Percentiles rank a stretch among this genome's conserved stretches.
Conservation (phyloP, 2,888 invertebrate genomes). For the Thecophora atra region DNA sequence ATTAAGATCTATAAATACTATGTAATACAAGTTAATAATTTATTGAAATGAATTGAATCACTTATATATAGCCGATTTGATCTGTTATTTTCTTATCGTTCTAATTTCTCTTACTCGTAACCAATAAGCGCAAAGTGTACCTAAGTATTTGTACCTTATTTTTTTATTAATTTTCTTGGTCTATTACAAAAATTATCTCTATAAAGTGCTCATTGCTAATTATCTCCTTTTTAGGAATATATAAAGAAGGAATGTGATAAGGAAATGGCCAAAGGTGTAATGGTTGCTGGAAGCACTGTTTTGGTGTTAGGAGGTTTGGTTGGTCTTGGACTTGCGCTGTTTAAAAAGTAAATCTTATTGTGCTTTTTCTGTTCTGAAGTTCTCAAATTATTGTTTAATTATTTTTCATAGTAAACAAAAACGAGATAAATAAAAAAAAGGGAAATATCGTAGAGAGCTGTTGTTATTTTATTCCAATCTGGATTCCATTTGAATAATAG, state of each 20-base stretch:
- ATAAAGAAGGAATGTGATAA: slow-evolving; percentile 92
- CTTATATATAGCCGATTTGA: too few species aligned
- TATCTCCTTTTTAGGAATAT: slow-evolving; percentile 69
- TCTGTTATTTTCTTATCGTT: too few species aligned
- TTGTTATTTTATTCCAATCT: slow-evolving; percentile 32
- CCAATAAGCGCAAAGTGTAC: too few species aligned
- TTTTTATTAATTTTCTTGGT: too few species aligned
- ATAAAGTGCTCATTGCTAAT: not conserved
- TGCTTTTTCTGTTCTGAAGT: slow-evolving; percentile 9
- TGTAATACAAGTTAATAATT: too few species aligned
- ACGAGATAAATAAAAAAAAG: slow-evolving; percentile 54
- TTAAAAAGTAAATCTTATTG: slow-evolving; percentile 67
- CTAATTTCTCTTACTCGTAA: too few species aligned
- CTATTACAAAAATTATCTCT: too few species aligned
- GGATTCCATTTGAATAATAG: slow-evolving; percentile 24
- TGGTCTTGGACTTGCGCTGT: slow-evolving; percentile 83
- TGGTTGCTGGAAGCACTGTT: slow-evolving; percentile 88
- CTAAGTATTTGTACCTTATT: too few species aligned
- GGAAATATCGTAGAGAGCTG: slow-evolving; percentile 17
- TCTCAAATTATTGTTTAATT: slow-evolving; percentile 37
- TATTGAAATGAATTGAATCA: too few species aligned
- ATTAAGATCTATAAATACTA: too few species aligned
- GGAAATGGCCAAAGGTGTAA: slow-evolving; percentile 89
- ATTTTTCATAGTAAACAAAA: slow-evolving; percentile 58
- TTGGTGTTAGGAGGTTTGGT: slow-evolving; percentile 84